Conservation (phyloP, 2,797 vertebrate species). For the Phaenicophaeus curvirostris region DNA sequence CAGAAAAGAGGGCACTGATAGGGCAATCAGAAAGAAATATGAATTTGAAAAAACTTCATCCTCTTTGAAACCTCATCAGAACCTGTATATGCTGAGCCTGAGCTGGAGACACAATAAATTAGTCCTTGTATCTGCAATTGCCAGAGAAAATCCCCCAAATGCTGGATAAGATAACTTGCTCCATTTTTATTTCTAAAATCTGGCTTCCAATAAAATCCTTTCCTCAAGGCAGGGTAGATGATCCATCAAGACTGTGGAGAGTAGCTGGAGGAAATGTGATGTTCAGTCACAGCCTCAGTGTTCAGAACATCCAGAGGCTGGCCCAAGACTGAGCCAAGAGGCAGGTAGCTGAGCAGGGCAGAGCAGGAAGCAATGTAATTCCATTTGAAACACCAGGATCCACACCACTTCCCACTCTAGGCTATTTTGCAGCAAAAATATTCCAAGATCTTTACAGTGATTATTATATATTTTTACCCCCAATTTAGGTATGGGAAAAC, state of each 20-base stretch:
- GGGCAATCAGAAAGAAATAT: not conserved
- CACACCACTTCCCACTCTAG: not conserved
- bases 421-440: not conserved
- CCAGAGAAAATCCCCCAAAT: not conserved
- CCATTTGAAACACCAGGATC: not conserved
- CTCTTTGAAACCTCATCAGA: not conserved
- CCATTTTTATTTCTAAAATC: not conserved
- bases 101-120: not conserved
- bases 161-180: not conserved
- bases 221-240: not conserved
- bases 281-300: not conserved
- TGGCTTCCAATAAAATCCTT: not conserved
- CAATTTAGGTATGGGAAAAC: not conserved
- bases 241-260: not conserved
- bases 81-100: not conserved
- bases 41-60: not conserved
- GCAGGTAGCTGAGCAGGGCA: not conserved
- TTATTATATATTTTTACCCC: not conserved
- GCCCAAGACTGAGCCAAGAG: not conserved
- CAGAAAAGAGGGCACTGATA: not conserved
- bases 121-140: not conserved
- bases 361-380: accelerated
- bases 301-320: not conserved
- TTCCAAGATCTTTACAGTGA: not conserved
- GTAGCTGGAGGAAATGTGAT: not conserved